A percentile compares a stretch with the other conserved stretches of the same genome.
These are phyloP conservation scores for Tolmerus cingulatus DNA, from an alignment of 2,888 invertebrate genomes.

Conservation along the genomic window DNA sequence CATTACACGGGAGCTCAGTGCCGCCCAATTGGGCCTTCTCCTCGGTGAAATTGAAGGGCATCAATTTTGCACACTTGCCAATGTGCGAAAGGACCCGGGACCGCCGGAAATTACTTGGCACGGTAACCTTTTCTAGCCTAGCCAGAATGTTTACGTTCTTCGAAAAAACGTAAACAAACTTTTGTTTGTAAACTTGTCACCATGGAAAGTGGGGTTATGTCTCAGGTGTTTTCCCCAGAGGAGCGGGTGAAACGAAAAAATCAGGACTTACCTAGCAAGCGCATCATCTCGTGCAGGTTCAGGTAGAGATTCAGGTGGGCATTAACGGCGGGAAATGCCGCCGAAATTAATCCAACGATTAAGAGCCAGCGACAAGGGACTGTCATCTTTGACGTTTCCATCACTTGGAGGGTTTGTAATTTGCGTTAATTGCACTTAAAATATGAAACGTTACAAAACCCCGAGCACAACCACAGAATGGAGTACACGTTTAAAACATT, in stretches of 20 bases:
- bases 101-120: neutral
- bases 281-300: conserved; percentile 20
- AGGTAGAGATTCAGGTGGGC: conserved; percentile 8
- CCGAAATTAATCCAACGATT: conserved; percentile 18
- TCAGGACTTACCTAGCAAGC: conserved; percentile 19
- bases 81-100: neutral
- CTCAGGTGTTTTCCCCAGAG: neutral
- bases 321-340: neutral
- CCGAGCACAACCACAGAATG: neutral
- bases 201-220: neutral
- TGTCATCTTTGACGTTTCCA: conserved; percentile 34
- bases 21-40: neutral
- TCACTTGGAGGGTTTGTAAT: neutral
- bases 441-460: neutral
- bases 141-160: neutral
- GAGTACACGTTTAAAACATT: neutral
- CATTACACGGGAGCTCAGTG: neutral
- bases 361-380: neutral
- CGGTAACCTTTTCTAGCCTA: neutral
- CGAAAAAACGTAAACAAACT: conserved; percentile 27
- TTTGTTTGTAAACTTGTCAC: conserved; percentile 9
- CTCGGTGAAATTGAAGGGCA: neutral
- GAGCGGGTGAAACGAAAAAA: neutral
- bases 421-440: conserved; percentile 8
- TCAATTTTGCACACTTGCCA: neutral